Evolutionary conservation across 2,797 vertebrate species (phyloP).

Genomic region (Heterohyrax brucei): DNA sequence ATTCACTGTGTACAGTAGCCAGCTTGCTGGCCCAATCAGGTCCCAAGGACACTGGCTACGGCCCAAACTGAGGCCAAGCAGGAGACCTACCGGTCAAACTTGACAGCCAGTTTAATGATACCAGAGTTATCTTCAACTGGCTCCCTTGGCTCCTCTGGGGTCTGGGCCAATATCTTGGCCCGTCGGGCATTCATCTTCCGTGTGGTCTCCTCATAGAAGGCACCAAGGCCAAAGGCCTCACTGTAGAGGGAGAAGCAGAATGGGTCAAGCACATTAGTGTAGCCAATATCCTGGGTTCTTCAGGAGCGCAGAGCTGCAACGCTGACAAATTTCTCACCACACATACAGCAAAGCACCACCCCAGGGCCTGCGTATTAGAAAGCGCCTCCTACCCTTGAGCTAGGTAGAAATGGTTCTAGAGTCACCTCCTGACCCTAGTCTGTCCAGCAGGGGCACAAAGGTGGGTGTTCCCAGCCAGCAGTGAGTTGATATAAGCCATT

Average conservation of each 20-base stretch:
- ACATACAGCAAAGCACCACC: not conserved
- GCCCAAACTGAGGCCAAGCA: constrained; percentile 19
- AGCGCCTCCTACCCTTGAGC: not conserved
- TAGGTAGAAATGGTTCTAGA: constrained; percentile 16
- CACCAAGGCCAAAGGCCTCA: constrained; percentile 93
- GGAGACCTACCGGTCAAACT: constrained; percentile 94
- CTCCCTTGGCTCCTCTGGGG: constrained; percentile 81
- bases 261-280: not conserved
- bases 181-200: constrained; percentile 89
- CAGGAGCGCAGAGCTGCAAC: constrained; percentile 10
- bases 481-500: constrained; percentile 1
- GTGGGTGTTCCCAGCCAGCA: not conserved
- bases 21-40: not conserved
- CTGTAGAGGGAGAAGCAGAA: constrained; percentile 88
- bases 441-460: constrained; percentile 17
- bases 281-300: not conserved
- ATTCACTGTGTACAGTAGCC: constrained; percentile 4
- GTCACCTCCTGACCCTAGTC: not conserved
- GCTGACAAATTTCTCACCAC: not conserved
- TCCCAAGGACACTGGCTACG: not conserved
- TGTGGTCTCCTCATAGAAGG: constrained; percentile 92
- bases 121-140: constrained; percentile 91
- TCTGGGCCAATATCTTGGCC: constrained; percentile 86
- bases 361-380: not conserved
- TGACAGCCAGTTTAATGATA: constrained; percentile 94